phyloP scores from a whole-genome alignment of 1,140 invertebrate species.

The Bombus pyrosoma region DNA sequence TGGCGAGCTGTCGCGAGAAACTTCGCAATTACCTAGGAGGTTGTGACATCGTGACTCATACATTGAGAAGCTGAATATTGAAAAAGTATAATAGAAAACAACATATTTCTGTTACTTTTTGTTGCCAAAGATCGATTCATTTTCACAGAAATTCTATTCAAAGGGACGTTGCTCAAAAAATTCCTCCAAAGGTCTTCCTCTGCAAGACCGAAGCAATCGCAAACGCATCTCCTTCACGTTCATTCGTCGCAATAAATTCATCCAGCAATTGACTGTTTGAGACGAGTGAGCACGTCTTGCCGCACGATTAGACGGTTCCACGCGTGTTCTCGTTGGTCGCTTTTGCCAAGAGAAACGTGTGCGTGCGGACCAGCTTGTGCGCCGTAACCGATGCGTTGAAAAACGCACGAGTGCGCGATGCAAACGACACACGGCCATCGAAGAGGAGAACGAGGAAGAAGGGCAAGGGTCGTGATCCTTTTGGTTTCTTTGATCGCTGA shows the following conservation, averaged over 20 bases:
- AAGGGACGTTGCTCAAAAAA: no score
- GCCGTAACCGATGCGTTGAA: conserved; percentile 39
- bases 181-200: neutral
- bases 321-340: neutral
- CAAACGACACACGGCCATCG: conserved; percentile 3
- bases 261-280: conserved; percentile 1
- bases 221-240: neutral
- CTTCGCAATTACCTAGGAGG: neutral
- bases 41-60: no score
- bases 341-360: neutral
- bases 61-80: no score
- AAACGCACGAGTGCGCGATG: conserved; percentile 31
- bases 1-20: neutral
- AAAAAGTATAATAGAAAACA: no score
- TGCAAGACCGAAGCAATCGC: neutral
- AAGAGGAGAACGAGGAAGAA: neutral
- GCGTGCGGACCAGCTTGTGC: neutral
- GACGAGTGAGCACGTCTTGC: neutral
- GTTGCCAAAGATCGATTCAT: no score
- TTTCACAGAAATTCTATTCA: no score
- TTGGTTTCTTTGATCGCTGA: conserved; percentile 60
- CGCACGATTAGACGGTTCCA: neutral
- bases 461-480: conserved; percentile 40
- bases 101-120: no score
- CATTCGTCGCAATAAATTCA: neutral